Evolutionary conservation across 2,888 invertebrate genomes (phyloP).

Genomic region (Ferdinandea cuprea): DNA sequence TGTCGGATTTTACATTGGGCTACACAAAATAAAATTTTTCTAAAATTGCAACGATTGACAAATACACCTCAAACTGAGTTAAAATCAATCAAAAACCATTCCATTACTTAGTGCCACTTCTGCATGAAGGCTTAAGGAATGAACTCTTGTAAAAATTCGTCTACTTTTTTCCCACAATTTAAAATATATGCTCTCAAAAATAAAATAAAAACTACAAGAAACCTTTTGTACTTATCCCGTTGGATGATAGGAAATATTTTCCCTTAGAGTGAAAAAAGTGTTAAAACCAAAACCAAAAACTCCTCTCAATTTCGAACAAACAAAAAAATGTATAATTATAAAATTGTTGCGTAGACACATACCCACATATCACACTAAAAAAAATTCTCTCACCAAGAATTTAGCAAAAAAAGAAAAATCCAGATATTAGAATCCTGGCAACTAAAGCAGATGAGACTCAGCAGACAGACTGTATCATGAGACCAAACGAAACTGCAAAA

Average conservation of each 20-base stretch:
- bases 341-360: conserved; percentile 27
- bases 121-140: too few species aligned
- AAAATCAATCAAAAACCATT: too few species aligned
- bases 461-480: conserved; percentile 10
- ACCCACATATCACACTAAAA: conserved; percentile 63
- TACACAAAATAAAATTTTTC: too few species aligned
- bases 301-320: not conserved
- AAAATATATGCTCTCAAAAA: too few species aligned
- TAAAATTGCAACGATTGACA: too few species aligned
- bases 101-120: too few species aligned
- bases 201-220: too few species aligned
- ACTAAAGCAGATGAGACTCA: conserved; percentile 60
- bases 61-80: too few species aligned
- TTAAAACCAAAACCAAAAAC: not conserved
- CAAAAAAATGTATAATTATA: conserved; percentile 22
- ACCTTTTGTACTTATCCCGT: conserved; percentile 39
- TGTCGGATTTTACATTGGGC: too few species aligned
- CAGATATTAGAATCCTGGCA: conserved; percentile 60
- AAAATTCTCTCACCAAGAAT: conserved; percentile 20
- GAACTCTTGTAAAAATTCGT: too few species aligned
- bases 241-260: conserved; percentile 39
- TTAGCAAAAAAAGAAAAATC: conserved; percentile 46
- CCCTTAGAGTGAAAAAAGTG: conserved; percentile 10
- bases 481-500: conserved; percentile 26
- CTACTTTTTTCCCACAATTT: too few species aligned